phyloP scores from a whole-genome alignment of 2,797 vertebrate genomes.

The Poeciliopsis turneri region DNA sequence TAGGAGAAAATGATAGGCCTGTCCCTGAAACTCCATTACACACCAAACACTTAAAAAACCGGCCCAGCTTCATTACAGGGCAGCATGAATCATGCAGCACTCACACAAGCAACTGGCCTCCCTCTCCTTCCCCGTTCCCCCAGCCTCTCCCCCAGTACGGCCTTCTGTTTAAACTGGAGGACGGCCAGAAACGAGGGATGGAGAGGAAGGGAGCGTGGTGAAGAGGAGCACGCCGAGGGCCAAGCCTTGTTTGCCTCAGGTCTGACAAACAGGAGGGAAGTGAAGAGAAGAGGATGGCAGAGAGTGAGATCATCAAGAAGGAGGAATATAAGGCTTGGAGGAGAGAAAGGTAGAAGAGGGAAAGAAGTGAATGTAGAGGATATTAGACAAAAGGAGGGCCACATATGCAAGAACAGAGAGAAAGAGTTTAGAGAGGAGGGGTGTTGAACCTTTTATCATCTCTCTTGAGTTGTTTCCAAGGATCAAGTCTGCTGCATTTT shows the following conservation, averaged over 20 bases:
- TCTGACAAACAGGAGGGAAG: constrained; percentile 48
- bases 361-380: background rate
- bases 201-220: constrained; percentile 38
- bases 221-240: constrained; percentile 53
- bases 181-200: constrained; percentile 60
- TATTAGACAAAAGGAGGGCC: background rate
- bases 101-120: constrained; percentile 67
- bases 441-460: too few relatives aligned
- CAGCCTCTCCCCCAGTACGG: constrained; percentile 57
- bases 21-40: constrained; percentile 91
- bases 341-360: background rate
- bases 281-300: constrained; percentile 2
- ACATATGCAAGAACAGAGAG: background rate
- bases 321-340: background rate
- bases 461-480: background rate
- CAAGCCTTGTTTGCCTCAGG: constrained; percentile 58
- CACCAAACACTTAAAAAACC: constrained; percentile 82
- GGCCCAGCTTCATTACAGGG: constrained; percentile 83
- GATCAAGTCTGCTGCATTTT: background rate
- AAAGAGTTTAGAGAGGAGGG: background rate
- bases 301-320: background rate
- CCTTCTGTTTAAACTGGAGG: constrained; percentile 81
- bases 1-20: constrained; percentile 91
- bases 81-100: constrained; percentile 84
- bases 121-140: constrained; percentile 37